These are phyloP conservation scores for Salvelinus fontinalis DNA, from an alignment of 2,113 vertebrate species.

Conservation along the genomic window DNA sequence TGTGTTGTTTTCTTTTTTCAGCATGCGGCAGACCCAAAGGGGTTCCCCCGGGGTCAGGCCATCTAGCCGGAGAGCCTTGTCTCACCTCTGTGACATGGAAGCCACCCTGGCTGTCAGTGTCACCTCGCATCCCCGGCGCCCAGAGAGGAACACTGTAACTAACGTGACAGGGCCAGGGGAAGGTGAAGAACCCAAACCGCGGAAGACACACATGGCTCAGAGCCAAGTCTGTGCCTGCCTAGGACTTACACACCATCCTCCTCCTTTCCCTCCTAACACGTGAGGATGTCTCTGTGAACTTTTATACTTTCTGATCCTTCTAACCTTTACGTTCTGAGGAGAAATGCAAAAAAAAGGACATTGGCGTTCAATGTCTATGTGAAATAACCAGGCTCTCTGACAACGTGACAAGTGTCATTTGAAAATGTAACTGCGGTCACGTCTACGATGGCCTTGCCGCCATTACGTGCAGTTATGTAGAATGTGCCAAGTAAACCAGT, in stretches of 20 bases:
- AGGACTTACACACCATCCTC: not conserved
- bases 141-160: conserved; percentile 54
- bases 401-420: not conserved
- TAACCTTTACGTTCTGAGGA: conserved; percentile 56
- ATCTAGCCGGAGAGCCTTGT: conserved; percentile 62
- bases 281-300: conserved; percentile 53
- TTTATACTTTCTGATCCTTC: conserved; percentile 64
- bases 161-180: conserved; percentile 58
- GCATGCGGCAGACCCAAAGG: conserved; percentile 63
- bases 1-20: conserved; percentile 35
- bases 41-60: conserved; percentile 63
- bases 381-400: conserved; percentile 18
- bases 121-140: conserved; percentile 65
- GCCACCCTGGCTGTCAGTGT: conserved; percentile 73
- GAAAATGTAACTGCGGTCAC: not conserved
- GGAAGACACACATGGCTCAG: conserved; percentile 71
- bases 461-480: not conserved
- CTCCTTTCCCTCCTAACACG: conserved; percentile 37
- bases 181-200: conserved; percentile 68
- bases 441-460: not conserved
- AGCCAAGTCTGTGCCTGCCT: conserved; percentile 55
- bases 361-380: not conserved
- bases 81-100: conserved; percentile 72
- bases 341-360: conserved; percentile 29
- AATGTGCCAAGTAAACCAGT: not conserved